Base-by-base conservation (phyloP, 37 sponge, comb jelly and placozoan genomes). In the Chondrosia reniformis region DNA sequence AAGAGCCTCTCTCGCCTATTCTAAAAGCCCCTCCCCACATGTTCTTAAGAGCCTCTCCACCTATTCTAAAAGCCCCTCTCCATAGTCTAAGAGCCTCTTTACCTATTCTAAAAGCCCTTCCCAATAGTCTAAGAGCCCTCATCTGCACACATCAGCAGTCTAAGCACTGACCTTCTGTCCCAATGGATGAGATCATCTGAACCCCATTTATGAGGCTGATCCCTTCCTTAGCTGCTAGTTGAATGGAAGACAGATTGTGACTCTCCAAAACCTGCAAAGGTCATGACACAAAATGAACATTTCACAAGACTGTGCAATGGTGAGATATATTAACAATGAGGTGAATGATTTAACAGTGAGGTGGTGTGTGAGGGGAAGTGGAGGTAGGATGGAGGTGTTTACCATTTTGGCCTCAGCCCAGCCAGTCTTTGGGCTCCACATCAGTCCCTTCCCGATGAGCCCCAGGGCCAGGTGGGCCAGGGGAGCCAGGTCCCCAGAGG, bases 401-500 rank as follows among this genome's bases (percentile, higher is more conserved):
- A 91, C 91, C 71, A 86, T 84, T 15, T 32, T 79, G 4, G 99
- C 95, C 45, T 84, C 56, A 15, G 78, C 85, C 99, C 96, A 95
- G 17, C 96, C 99, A 27, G 89, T 92, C 45, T 74, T 79, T 0
- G 95, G 91, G 40, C 96, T 93, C 99, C 99, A 98, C 96, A 98
- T 92, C 22, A 77, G 36, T 24, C 99, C 99, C 73, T 95, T 93
- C 34, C 99, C 99, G 80, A 95, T 92, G 56, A 95, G 76, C 1
- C 96, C 99, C 19, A 92, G 89, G 36, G 99, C 95, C 10, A 95
- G 83, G 71, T 98, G 99, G 13, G 85, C 72, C 46, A 98, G 87
- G 32, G 99, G 99, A 32, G 96, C 99, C 41, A 97, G 87, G 71
- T 98, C 99, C 5, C 99, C 99, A 28, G 95, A 95, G 61, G 98